A percentile compares a stretch with the other conserved stretches of the same genome.
These are phyloP conservation scores for Bergia puertoricense DNA, from an alignment of 92 coral and sea anemone genomes.

Conservation along the genomic window DNA sequence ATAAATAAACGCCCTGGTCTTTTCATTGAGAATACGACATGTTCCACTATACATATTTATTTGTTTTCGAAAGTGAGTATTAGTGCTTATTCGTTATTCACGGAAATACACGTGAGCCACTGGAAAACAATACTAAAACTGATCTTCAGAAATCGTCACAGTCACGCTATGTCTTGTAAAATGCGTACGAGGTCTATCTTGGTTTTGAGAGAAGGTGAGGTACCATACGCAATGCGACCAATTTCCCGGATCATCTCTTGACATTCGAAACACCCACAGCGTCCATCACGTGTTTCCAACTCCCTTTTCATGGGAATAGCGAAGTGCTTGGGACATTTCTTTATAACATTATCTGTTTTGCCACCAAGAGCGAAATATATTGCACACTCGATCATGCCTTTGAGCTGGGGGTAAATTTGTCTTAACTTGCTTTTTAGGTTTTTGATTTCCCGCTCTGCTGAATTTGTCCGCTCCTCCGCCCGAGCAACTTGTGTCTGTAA, in stretches of 20 bases:
- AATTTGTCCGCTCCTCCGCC: too few relatives aligned
- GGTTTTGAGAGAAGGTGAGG: not conserved
- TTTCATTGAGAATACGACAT: too few relatives aligned
- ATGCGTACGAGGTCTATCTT: not conserved
- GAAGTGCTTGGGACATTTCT: slow-evolving; percentile 3
- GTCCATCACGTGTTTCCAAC: too few relatives aligned
- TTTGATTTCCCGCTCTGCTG: not conserved
- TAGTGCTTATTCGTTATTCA: too few relatives aligned
- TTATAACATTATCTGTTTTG: not conserved
- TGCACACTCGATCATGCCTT: slow-evolving; percentile 31
- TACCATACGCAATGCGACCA: slow-evolving; percentile 11
- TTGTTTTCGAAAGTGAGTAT: too few relatives aligned
- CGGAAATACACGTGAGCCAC: too few relatives aligned
- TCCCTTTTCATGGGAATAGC: not conserved
- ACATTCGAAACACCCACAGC: not conserved
- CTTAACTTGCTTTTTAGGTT: too few relatives aligned
- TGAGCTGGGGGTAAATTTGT: slow-evolving; percentile 1
- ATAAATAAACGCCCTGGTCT: too few relatives aligned
- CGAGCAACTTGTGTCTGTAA: not conserved
- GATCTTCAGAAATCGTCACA: too few relatives aligned
- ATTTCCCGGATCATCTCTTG: not conserved
- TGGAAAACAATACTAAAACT: too few relatives aligned
- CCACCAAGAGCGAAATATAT: slow-evolving; percentile 23
- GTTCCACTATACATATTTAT: too few relatives aligned
- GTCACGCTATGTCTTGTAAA: not conserved